Percentiles rank a stretch among this genome's conserved stretches.
Evolutionary conservation across 2,888 invertebrate species (phyloP).

Genomic region (Harmothoe impar): DNA sequence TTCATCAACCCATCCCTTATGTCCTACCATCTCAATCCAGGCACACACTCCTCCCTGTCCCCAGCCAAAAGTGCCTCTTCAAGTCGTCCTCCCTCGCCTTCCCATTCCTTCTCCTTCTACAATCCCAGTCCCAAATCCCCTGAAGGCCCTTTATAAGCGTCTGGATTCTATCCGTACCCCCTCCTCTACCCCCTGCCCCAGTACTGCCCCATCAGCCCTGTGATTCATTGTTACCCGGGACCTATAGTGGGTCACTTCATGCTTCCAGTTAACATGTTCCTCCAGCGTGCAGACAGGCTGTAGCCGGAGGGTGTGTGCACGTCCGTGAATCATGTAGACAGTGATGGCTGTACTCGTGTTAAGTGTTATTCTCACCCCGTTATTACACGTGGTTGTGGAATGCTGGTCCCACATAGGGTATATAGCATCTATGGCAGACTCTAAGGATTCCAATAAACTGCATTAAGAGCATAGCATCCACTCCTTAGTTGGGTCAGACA

Average conservation of each 20-base stretch:
- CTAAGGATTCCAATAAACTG: too few relatives aligned
- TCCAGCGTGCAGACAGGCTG: not conserved
- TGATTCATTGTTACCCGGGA: constrained; percentile 8
- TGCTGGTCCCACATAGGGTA: too few relatives aligned
- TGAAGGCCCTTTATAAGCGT: not conserved
- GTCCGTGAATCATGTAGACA: not conserved
- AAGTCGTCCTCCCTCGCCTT: not conserved
- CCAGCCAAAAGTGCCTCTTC: too few relatives aligned
- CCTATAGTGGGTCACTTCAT: not conserved
- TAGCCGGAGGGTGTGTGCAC: not conserved
- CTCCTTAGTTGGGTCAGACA: too few relatives aligned
- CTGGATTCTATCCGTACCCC: not conserved
- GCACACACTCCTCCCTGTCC: too few relatives aligned
- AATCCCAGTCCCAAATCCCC: not conserved
- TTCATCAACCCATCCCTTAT: too few relatives aligned
- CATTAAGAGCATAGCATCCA: too few relatives aligned
- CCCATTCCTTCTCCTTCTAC: not conserved
- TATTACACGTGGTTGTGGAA: too few relatives aligned
- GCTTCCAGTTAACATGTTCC: not conserved
- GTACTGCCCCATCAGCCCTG: not conserved
- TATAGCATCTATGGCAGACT: too few relatives aligned
- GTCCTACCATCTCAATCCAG: too few relatives aligned
- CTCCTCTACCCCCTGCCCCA: not conserved
- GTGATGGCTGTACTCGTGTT: too few relatives aligned
- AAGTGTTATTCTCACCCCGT: too few relatives aligned